Conservation (phyloP, 2,113 vertebrate species). For the Cercopithecus mona region DNA sequence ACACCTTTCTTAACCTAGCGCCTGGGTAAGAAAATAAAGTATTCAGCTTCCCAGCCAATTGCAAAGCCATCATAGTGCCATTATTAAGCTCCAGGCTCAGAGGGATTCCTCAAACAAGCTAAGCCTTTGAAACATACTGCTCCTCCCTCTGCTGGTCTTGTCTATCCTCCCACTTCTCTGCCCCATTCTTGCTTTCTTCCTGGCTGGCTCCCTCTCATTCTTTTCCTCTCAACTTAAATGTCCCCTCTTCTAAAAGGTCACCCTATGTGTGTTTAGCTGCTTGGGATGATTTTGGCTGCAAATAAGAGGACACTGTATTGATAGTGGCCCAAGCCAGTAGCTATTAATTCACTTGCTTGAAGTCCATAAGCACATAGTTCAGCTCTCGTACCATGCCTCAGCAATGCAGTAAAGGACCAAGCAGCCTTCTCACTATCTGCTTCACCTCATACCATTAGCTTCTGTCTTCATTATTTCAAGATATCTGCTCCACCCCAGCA, state of each 20-base stretch:
- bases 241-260: not conserved
- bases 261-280: not conserved
- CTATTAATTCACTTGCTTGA: not conserved
- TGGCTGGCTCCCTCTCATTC: not conserved
- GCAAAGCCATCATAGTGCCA: not conserved
- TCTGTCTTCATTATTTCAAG: not conserved
- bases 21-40: not conserved
- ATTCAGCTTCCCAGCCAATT: not conserved
- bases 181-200: not conserved
- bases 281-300: not conserved
- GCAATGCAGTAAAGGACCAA: too few species aligned
- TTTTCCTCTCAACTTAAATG: not conserved
- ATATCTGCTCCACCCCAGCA: not conserved
- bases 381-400: accelerated
- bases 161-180: not conserved
- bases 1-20: not conserved
- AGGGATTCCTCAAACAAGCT: not conserved
- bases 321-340: not conserved
- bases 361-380: not conserved
- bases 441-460: too few species aligned
- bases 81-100: not conserved
- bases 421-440: not conserved
- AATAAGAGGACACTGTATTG: not conserved
- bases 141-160: not conserved
- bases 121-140: not conserved